These are phyloP conservation scores for Ploceus nigricollis DNA, from an alignment of 2,113 vertebrate genomes.

Conservation along the genomic window DNA sequence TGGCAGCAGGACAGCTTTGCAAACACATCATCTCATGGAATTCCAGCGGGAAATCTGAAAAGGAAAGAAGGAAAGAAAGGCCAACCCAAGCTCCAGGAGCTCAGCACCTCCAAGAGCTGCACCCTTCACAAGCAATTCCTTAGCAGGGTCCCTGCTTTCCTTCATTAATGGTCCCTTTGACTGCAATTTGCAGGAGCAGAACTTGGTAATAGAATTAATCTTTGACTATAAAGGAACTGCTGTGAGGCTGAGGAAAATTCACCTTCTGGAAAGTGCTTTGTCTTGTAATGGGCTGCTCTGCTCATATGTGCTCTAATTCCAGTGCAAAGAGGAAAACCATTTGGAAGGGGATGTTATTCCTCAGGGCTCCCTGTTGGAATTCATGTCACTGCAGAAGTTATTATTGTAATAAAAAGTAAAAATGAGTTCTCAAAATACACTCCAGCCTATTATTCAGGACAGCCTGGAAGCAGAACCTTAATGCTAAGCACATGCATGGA, in stretches of 20 bases:
- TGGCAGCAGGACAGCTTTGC: background rate
- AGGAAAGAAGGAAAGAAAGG: background rate
- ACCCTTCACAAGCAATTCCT: background rate
- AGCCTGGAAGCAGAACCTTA: slow-evolving; percentile 40
- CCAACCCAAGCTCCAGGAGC: background rate
- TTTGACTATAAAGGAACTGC: background rate
- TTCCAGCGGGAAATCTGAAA: background rate
- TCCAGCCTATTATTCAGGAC: slow-evolving; percentile 21
- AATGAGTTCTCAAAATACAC: slow-evolving; percentile 60
- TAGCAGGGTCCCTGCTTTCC: background rate
- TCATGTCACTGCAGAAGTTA: slow-evolving; percentile 60
- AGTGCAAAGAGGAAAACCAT: slow-evolving; percentile 46
- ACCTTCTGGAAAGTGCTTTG: slow-evolving; percentile 32
- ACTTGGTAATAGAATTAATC: background rate
- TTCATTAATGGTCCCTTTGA: background rate
- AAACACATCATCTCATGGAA: background rate
- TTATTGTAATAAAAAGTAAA: slow-evolving; percentile 65
- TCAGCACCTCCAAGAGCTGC: background rate
- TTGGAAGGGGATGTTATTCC: slow-evolving; percentile 45
- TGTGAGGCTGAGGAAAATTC: background rate
- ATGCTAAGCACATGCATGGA: slow-evolving; percentile 57
- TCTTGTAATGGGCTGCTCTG: background rate
- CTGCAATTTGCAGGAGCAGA: background rate
- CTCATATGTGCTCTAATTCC: background rate
- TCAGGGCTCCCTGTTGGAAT: slow-evolving; percentile 22